Percentiles rank a stretch among this genome's conserved stretches.
phyloP scores from a whole-genome alignment of 1,140 invertebrate species.

The Calephelis nemesis region DNA sequence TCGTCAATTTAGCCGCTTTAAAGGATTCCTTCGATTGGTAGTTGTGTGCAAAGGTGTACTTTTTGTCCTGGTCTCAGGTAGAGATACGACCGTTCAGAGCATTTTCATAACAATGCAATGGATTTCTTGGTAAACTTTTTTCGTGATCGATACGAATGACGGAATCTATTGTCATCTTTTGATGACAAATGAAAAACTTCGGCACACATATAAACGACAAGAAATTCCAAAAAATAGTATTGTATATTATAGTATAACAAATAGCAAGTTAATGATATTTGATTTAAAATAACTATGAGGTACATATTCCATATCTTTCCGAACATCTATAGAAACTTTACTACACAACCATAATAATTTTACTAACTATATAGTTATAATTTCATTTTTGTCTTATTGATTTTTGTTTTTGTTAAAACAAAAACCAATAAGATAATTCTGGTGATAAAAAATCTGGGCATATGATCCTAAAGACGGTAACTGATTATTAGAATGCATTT shows the following conservation, averaged over 20 bases:
- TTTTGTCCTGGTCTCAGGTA: slow-evolving; percentile 69
- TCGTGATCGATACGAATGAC: slow-evolving; percentile 64
- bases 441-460: no score
- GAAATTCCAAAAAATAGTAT: slow-evolving; percentile 44
- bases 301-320: no score
- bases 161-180: slow-evolving; percentile 73
- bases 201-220: slow-evolving; percentile 64
- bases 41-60: slow-evolving; percentile 66
- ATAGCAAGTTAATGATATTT: no score
- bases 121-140: slow-evolving; percentile 71
- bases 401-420: no score
- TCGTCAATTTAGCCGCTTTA: slow-evolving; percentile 62
- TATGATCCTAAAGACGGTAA: no score
- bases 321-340: not conserved
- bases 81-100: slow-evolving; percentile 66
- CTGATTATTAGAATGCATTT: no score
- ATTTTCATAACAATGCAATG: slow-evolving; percentile 77
- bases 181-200: slow-evolving; percentile 66
- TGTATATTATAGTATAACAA: not conserved
- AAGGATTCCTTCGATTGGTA: slow-evolving; percentile 57
- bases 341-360: not conserved
- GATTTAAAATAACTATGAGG: no score
- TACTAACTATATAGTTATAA: no score
- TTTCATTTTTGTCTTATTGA: no score
- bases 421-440: no score